These are phyloP conservation scores for Aphaenogaster ashmeadi DNA, from an alignment of 1,140 invertebrate species.

Conservation along the genomic window DNA sequence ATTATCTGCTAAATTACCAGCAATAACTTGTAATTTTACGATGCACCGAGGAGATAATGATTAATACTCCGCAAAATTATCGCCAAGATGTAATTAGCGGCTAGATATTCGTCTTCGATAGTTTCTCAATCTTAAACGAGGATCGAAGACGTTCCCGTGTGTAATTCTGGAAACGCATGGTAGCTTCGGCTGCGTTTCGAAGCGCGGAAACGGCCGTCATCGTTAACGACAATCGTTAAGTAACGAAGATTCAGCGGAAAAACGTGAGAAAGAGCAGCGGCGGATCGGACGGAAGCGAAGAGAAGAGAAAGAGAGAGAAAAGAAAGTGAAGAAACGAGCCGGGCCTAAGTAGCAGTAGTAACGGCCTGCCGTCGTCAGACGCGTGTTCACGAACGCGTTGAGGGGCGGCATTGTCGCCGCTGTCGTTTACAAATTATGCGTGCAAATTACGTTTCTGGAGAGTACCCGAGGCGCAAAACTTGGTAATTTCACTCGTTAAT, in stretches of 20 bases:
- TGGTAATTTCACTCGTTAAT: constrained; percentile 67
- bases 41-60: neutral
- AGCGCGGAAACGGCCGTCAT: constrained; percentile 11
- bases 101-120: neutral
- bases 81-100: neutral
- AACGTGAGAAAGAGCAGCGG: constrained; percentile 5
- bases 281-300: neutral
- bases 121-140: constrained; percentile 43
- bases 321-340: constrained; percentile 42
- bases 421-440: constrained; percentile 48
- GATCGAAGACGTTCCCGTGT: neutral
- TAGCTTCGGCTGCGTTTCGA: neutral
- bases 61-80: neutral
- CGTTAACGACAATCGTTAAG: constrained; percentile 47
- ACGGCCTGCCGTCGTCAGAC: constrained; percentile 65
- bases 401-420: constrained; percentile 54
- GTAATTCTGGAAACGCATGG: neutral
- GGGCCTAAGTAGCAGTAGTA: constrained; percentile 66
- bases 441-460: constrained; percentile 33
- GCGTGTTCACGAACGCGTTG: constrained; percentile 37
- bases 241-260: constrained; percentile 56
- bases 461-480: constrained; percentile 12
- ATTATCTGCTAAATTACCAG: neutral
- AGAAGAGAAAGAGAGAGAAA: constrained; percentile 1
- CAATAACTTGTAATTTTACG: constrained; percentile 1